Evolutionary conservation across 2,113 vertebrate genomes (phyloP).

Genomic region (Sapajus apella): DNA sequence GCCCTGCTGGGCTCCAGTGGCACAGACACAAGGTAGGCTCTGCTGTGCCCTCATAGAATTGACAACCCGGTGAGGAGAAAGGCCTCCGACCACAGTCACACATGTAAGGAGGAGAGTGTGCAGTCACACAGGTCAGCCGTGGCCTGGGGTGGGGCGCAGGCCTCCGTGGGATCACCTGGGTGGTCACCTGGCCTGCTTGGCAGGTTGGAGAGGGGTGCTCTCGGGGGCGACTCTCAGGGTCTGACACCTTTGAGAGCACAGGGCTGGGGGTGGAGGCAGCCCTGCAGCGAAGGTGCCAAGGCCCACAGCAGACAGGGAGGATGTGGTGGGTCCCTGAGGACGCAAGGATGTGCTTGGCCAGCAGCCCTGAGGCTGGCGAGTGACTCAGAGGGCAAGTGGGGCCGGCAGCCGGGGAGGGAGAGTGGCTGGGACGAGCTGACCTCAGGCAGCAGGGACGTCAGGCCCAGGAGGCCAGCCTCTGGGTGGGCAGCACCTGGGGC

Average conservation of each 20-base stretch:
- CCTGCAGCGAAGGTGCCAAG: not conserved
- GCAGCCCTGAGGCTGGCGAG: not conserved
- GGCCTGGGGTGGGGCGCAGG: too few relatives aligned
- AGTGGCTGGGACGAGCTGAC: not conserved
- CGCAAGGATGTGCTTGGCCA: not conserved
- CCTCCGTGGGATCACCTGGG: not conserved
- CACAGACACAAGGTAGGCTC: not conserved
- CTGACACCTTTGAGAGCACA: too few relatives aligned
- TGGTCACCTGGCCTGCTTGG: not conserved
- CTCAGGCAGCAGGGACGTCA: not conserved
- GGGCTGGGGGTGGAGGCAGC: not conserved
- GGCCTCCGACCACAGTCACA: not conserved
- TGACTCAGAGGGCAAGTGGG: not conserved
- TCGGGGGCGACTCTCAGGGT: not conserved
- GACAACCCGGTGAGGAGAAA: not conserved
- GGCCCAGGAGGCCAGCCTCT: not conserved
- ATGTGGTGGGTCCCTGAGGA: too few relatives aligned
- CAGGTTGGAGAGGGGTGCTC: not conserved
- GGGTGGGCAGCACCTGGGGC: not conserved
- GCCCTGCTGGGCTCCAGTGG: not conserved
- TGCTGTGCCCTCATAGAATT: not conserved
- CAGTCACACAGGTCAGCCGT: not conserved
- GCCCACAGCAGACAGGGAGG: not conserved
- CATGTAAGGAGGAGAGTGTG: too few relatives aligned
- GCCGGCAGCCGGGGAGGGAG: not conserved